A percentile compares a stretch with the other conserved stretches of the same genome.
phyloP scores from a whole-genome alignment of 2,888 invertebrate genomes.

The Leptinotarsa juncta region DNA sequence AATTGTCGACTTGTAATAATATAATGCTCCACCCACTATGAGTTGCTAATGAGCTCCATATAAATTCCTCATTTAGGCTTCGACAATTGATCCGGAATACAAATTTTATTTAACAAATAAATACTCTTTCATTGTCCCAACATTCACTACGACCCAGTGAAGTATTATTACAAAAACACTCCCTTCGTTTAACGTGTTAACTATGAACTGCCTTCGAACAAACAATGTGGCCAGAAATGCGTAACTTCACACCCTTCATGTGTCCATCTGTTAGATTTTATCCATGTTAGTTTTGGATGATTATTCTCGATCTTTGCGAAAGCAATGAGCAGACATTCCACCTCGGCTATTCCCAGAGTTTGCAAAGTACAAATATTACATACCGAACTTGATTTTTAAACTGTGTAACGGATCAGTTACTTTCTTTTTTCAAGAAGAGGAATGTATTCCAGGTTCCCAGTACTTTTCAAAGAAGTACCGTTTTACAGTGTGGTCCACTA shows the following conservation, averaged over 20 bases:
- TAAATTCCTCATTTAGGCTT: background rate
- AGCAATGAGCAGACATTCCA: background rate
- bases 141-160: constrained; percentile 1
- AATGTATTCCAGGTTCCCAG: no score
- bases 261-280: constrained; percentile 53
- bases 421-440: no score
- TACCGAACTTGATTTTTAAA: no score
- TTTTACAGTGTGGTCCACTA: no score
- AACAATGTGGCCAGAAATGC: constrained; percentile 54
- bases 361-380: no score
- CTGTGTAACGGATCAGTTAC: no score
- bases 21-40: no score
- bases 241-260: constrained; percentile 51
- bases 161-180: constrained; percentile 27
- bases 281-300: constrained; percentile 30
- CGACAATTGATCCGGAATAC: background rate
- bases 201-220: constrained; percentile 43
- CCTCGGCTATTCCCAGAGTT: background rate
- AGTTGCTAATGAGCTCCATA: no score
- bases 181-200: constrained; percentile 44
- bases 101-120: background rate
- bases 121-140: background rate
- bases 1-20: no score
- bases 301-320: constrained; percentile 15
- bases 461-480: no score